These are phyloP conservation scores for Hesperophylax magnus DNA, from an alignment of 1,140 invertebrate species.

Conservation along the genomic window DNA sequence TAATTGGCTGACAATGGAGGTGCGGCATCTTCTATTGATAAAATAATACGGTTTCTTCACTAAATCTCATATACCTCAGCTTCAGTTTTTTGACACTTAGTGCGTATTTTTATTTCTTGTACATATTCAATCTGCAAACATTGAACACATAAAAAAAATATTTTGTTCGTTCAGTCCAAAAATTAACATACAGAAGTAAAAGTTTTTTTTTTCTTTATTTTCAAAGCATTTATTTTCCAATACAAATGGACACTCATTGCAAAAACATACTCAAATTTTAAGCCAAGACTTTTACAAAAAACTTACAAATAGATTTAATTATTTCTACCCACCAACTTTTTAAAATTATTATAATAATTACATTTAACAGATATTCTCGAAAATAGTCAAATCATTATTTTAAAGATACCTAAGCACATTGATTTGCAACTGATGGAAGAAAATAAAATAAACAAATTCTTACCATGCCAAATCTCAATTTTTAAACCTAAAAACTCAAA, in stretches of 20 bases:
- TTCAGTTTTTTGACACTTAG: too few species aligned
- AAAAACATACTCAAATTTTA: constrained; percentile 49
- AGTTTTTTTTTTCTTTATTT: constrained; percentile 3
- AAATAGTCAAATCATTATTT: background rate
- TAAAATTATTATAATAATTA: constrained; percentile 14
- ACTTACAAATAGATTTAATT: constrained; percentile 38
- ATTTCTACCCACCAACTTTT: constrained; percentile 31
- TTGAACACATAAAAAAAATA: too few species aligned
- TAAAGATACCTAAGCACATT: background rate
- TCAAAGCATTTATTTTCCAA: constrained; percentile 52
- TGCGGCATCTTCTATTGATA: too few species aligned
- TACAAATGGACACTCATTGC: constrained; percentile 55
- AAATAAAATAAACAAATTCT: background rate
- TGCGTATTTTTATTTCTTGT: too few species aligned
- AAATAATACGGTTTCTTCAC: too few species aligned
- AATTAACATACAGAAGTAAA: too few species aligned
- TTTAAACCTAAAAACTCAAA: background rate
- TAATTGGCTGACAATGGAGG: too few species aligned
- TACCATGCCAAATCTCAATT: background rate
- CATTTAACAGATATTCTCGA: constrained; percentile 1
- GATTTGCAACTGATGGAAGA: background rate
- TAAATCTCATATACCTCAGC: too few species aligned
- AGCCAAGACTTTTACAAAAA: constrained; percentile 45
- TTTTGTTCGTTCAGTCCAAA: too few species aligned
- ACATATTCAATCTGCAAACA: too few species aligned